Conservation (phyloP, 2,113 vertebrate species). For the Gila orcuttii region DNA sequence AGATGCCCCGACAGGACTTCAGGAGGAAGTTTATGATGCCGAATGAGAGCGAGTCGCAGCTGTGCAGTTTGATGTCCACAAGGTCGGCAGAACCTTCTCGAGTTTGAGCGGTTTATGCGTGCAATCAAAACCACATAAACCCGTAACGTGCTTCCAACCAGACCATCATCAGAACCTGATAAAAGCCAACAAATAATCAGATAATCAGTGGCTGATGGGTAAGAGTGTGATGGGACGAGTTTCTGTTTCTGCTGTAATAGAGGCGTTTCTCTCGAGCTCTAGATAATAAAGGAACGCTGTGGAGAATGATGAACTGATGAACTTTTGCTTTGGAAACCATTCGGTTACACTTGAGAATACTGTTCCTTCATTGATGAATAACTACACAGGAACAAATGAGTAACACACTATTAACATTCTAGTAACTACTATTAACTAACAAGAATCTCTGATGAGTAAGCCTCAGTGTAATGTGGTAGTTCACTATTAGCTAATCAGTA, state of each 20-base stretch:
- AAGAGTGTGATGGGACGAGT: background rate
- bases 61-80: background rate
- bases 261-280: background rate
- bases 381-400: too few relatives aligned
- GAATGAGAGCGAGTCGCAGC: background rate
- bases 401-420: too few relatives aligned
- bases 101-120: background rate
- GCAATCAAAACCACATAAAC: constrained; percentile 1
- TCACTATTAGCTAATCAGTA: too few relatives aligned
- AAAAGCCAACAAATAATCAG: constrained; percentile 13
- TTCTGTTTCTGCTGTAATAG: background rate
- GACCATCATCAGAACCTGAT: background rate
- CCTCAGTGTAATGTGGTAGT: too few relatives aligned
- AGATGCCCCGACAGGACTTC: background rate
- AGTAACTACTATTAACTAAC: too few relatives aligned
- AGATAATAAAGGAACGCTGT: background rate
- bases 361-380: too few relatives aligned
- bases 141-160: background rate
- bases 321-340: background rate
- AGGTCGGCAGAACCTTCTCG: constrained; percentile 10
- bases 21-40: background rate
- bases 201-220: constrained; percentile 52
- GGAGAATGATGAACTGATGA: background rate
- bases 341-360: background rate
- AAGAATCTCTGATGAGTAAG: too few relatives aligned